These are phyloP conservation scores for Tuta absoluta DNA, from an alignment of 2,888 invertebrate genomes.

Conservation along the genomic window DNA sequence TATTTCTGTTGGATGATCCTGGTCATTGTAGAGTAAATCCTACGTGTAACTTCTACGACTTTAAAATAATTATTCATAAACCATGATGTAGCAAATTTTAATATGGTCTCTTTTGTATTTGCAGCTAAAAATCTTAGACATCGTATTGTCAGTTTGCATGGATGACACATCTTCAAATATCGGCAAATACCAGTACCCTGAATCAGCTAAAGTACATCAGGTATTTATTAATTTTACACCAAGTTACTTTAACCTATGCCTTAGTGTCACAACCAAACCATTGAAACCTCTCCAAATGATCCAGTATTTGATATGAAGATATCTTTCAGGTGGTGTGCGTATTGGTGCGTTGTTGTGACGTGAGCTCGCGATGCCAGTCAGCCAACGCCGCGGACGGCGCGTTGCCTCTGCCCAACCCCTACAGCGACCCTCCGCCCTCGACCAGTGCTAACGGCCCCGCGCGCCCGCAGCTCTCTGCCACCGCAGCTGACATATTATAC, in stretches of 20 bases:
- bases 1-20: neutral
- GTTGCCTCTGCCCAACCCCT: slow-evolving; percentile 83
- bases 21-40: neutral
- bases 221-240: no score
- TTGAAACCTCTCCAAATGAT: no score
- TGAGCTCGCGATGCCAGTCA: slow-evolving; percentile 85
- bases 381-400: slow-evolving; percentile 74
- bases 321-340: slow-evolving; percentile 87
- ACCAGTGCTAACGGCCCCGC: slow-evolving; percentile 36
- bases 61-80: no score
- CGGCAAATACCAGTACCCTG: slow-evolving; percentile 97
- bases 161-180: slow-evolving; percentile 96
- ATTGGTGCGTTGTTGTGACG: slow-evolving; percentile 95
- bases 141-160: slow-evolving; percentile 94
- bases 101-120: slow-evolving; percentile 47
- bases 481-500: slow-evolving; percentile 90
- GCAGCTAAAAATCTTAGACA: slow-evolving; percentile 93
- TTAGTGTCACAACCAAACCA: no score
- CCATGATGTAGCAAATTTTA: no score
- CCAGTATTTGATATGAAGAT: neutral
- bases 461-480: slow-evolving; percentile 62
- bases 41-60: no score
- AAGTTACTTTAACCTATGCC: no score
- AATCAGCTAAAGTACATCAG: slow-evolving; percentile 96
- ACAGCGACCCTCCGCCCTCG: slow-evolving; percentile 85